A percentile compares a stretch with the other conserved stretches of the same genome.
These are phyloP conservation scores for Muscicapa striata DNA, from an alignment of 2,797 vertebrate species.

Conservation along the genomic window DNA sequence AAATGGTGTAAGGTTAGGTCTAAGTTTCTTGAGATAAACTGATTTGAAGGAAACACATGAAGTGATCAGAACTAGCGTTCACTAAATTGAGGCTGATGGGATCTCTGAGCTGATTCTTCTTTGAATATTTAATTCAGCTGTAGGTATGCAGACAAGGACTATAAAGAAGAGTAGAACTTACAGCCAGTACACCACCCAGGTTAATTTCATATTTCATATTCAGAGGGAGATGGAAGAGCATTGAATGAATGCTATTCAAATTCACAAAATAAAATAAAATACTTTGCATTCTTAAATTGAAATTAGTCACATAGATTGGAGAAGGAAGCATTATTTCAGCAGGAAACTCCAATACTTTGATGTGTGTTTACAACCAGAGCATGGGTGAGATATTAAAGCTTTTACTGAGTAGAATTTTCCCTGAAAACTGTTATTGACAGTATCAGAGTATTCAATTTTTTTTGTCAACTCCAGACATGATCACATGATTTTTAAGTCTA, in stretches of 20 bases:
- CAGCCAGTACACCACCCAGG: background rate
- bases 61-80: background rate
- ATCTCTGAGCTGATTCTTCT: background rate
- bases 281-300: background rate
- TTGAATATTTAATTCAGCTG: background rate
- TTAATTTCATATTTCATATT: background rate
- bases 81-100: background rate
- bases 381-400: background rate
- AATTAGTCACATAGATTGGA: background rate
- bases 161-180: background rate
- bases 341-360: background rate
- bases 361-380: background rate
- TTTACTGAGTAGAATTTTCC: background rate
- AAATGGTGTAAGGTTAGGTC: background rate
- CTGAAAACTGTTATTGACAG: background rate
- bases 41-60: background rate
- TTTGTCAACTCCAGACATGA: background rate
- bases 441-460: background rate
- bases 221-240: background rate
- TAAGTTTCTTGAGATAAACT: background rate
- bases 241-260: background rate
- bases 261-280: background rate
- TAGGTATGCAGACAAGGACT: background rate
- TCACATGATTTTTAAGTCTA: background rate
- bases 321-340: background rate